These are phyloP conservation scores for Mycalesis mineus DNA, from an alignment of 2,888 invertebrate species.

Conservation along the genomic window DNA sequence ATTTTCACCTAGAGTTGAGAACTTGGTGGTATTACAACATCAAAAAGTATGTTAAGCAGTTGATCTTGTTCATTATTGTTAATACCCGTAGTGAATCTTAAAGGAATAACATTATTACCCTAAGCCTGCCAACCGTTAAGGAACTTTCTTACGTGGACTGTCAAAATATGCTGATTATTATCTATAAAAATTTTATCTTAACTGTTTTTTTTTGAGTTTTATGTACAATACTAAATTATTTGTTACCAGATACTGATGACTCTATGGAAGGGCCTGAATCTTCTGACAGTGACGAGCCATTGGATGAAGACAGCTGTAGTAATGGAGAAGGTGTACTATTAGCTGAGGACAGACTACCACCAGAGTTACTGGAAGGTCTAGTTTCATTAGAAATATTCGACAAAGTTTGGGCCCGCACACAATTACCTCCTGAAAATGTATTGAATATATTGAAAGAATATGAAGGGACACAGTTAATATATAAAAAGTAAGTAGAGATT, in stretches of 20 bases:
- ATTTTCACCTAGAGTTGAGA: too few relatives aligned
- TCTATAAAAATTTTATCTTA: background rate
- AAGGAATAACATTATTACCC: too few relatives aligned
- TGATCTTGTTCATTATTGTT: too few relatives aligned
- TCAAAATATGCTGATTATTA: too few relatives aligned
- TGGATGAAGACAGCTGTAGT: slow-evolving; percentile 60
- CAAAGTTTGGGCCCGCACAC: slow-evolving; percentile 77
- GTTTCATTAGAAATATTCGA: slow-evolving; percentile 77
- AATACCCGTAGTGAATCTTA: too few relatives aligned
- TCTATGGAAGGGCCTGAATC: slow-evolving; percentile 48
- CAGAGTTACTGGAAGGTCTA: slow-evolving; percentile 80
- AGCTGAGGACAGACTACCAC: slow-evolving; percentile 71
- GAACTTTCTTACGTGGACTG: too few relatives aligned
- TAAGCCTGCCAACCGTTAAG: too few relatives aligned
- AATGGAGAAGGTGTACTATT: slow-evolving; percentile 58
- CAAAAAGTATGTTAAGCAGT: too few relatives aligned
- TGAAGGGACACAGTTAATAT: slow-evolving; percentile 64
- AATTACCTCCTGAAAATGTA: slow-evolving; percentile 76
- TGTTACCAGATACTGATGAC: slow-evolving; percentile 50
- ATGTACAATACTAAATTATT: background rate
- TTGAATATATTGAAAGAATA: slow-evolving; percentile 72
- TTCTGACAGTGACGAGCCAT: slow-evolving; percentile 59
- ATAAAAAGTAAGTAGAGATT: slow-evolving; percentile 64
- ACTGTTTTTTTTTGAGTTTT: too few relatives aligned
- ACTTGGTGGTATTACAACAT: too few relatives aligned